A percentile compares a stretch with the other conserved stretches of the same genome.
These are phyloP conservation scores for Camptogramma bilineatum DNA, from an alignment of 2,888 invertebrate genomes.

Conservation along the genomic window DNA sequence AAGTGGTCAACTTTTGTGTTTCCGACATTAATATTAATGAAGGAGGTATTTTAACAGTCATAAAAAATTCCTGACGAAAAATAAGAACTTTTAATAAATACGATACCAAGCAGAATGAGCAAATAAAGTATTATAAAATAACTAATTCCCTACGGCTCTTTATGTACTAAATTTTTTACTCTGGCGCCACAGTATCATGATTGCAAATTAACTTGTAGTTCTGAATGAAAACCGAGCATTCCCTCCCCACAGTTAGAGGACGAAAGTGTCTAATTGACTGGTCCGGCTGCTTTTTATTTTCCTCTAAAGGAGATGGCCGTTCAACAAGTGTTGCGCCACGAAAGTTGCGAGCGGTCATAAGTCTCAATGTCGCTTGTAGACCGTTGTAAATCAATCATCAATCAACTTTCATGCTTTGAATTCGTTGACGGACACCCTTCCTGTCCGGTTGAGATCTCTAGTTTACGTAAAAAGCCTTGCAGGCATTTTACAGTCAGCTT, in stretches of 20 bases:
- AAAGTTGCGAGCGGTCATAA: conserved; percentile 39
- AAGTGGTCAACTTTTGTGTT: too few species aligned
- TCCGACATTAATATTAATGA: too few species aligned
- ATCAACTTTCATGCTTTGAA: conserved; percentile 48
- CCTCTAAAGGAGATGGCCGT: conserved; percentile 48
- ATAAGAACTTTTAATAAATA: too few species aligned
- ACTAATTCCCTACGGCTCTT: too few species aligned
- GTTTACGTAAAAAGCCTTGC: conserved; percentile 40
- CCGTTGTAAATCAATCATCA: conserved; percentile 56
- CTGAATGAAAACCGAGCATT: conserved; percentile 43
- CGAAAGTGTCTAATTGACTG: conserved; percentile 62
- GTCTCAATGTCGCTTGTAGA: conserved; percentile 30
- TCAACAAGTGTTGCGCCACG: conserved; percentile 30
- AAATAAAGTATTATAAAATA: too few species aligned
- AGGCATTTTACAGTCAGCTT: conserved; percentile 7
- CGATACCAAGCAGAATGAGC: too few species aligned
- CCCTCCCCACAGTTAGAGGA: conserved; percentile 51
- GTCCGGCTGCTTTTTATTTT: conserved; percentile 54
- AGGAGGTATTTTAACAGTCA: too few species aligned
- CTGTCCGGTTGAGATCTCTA: conserved; percentile 33
- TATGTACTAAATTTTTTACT: neutral
- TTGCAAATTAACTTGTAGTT: conserved; percentile 48
- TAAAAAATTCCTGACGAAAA: too few species aligned
- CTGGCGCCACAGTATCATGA: conserved; percentile 18
- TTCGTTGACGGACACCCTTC: conserved; percentile 41